Conservation (phyloP, 37 sponge, comb jelly and placozoan species). For the Geodia barretti region DNA sequence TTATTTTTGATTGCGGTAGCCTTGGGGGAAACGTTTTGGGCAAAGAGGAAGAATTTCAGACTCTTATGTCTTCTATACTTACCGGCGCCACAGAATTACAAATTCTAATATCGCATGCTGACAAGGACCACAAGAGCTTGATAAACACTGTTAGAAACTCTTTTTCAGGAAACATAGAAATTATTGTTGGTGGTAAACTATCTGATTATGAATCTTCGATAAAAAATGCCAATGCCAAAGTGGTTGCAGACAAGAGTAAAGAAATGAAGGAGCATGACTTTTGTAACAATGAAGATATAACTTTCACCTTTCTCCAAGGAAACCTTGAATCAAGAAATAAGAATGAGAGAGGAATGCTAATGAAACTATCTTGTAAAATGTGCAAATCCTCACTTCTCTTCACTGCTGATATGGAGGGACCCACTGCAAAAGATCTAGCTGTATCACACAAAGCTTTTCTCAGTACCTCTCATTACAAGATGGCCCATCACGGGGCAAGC, state of each 20-base stretch:
- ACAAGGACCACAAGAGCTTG: constrained; percentile 31
- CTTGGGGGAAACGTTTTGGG: constrained; percentile 17
- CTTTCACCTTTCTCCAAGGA: constrained; percentile 18
- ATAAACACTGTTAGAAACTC: background rate
- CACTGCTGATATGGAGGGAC: constrained; percentile 27
- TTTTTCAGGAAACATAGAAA: background rate
- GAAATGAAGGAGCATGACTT: too few relatives aligned
- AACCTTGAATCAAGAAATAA: constrained; percentile 3
- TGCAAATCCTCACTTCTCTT: constrained; percentile 1
- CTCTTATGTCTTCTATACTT: too few relatives aligned
- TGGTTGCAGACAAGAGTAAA: too few relatives aligned
- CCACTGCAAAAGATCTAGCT: background rate
- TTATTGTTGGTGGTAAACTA: constrained; percentile 7
- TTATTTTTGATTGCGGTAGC: constrained; percentile 37
- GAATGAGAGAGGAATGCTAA: background rate
- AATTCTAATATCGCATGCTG: constrained; percentile 48
- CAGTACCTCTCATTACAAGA: constrained; percentile 6
- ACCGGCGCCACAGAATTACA: too few relatives aligned
- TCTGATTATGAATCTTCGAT: background rate
- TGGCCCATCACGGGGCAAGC: constrained; percentile 39
- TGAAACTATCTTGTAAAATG: background rate
- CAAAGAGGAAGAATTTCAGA: too few relatives aligned
- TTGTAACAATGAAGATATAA: constrained; percentile 10
- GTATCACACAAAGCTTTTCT: background rate
- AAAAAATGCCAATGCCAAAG: too few relatives aligned